Evolutionary conservation across 2,888 invertebrate genomes (phyloP).

Genomic region (Synergus gifuensis): DNA sequence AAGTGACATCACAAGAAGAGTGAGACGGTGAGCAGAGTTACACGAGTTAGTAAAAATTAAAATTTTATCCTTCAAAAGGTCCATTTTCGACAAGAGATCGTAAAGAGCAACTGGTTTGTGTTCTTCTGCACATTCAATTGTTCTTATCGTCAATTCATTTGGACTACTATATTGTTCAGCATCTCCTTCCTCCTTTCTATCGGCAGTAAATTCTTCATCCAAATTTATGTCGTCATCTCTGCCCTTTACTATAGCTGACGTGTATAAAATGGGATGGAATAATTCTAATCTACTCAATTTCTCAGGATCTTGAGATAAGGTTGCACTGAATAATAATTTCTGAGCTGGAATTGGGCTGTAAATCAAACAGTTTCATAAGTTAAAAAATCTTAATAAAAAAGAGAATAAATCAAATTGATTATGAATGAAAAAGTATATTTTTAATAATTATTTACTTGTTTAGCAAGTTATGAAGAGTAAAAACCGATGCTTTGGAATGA

Average conservation of each 20-base stretch:
- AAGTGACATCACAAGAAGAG: slow-evolving; percentile 83
- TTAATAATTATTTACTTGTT: slow-evolving; percentile 57
- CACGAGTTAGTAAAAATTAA: slow-evolving; percentile 95
- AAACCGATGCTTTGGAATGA: slow-evolving; percentile 76
- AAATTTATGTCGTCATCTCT: slow-evolving; percentile 71
- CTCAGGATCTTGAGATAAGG: slow-evolving; percentile 97
- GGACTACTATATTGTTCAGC: slow-evolving; percentile 92
- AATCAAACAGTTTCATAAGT: slow-evolving; percentile 28
- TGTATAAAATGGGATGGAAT: slow-evolving; percentile 95
- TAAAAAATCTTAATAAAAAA: slow-evolving; percentile 17
- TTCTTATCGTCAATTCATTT: slow-evolving; percentile 85
- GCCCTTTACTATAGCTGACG: slow-evolving; percentile 81
- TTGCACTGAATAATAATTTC: slow-evolving; percentile 98
- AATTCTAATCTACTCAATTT: slow-evolving; percentile 92
- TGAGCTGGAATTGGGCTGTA: slow-evolving; percentile 83
- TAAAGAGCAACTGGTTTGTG: slow-evolving; percentile 90
- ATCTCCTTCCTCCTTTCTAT: slow-evolving; percentile 75
- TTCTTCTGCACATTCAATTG: slow-evolving; percentile 82
- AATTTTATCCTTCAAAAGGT: slow-evolving; percentile 84
- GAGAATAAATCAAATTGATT: not conserved
- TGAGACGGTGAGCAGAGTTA: slow-evolving; percentile 87
- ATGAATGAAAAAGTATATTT: not conserved
- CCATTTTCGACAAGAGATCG: slow-evolving; percentile 82
- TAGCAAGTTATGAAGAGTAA: slow-evolving; percentile 78
- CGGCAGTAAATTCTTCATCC: slow-evolving; percentile 58